Evolutionary conservation across 2,888 invertebrate species (phyloP), one percentile per base, ranked within the genome.

Genomic region (Agonopterix alstromeriana): DNA sequence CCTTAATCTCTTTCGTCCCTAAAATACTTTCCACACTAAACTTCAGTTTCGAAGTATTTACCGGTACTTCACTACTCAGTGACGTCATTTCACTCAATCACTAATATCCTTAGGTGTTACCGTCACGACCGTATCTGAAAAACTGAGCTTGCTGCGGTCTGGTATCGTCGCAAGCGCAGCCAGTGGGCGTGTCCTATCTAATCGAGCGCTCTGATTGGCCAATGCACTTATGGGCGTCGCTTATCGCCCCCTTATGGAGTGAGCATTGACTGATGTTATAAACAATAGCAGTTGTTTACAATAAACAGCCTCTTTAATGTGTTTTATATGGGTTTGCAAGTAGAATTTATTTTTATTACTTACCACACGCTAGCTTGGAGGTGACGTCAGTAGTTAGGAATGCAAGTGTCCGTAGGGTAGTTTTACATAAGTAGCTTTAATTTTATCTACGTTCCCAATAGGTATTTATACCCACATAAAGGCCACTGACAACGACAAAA

Each of bases 11-110:
- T 10, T 46, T 51, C 4, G 17, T 87, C 10, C 92, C 91, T 49
- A 94, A 71, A 57, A 94, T 91, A 65, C 92, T 89, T 64, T 94
- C 94, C 54, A 94, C 92, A 63, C 94, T 93, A 67, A 94, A 94
- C 83, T 93, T 94, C 55, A 92, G 73, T 62, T 89, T 77, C 58
- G 75, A 59, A 55, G 47, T 17, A 4, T 65, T 73, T 55, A 27
- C 27, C 7, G 27, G 27, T 5, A 80, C 72, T 63, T 81, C 82
- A 74, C 82, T 66, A 58, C 68, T 74, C 47, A 84, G 55, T 53
- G 86, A 83, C 65, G 84, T 87, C 84, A 85, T 84, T 61, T 61
- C 66, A 60, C 63, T 64, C 47, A 38, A 43, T 45, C 57, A 67
- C 73, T 4, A 11, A 35, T 53, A 53, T 56, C 54, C 45, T 36